These are phyloP conservation scores for Pheucticus melanocephalus DNA, from an alignment of 2,113 vertebrate species.

Conservation along the genomic window DNA sequence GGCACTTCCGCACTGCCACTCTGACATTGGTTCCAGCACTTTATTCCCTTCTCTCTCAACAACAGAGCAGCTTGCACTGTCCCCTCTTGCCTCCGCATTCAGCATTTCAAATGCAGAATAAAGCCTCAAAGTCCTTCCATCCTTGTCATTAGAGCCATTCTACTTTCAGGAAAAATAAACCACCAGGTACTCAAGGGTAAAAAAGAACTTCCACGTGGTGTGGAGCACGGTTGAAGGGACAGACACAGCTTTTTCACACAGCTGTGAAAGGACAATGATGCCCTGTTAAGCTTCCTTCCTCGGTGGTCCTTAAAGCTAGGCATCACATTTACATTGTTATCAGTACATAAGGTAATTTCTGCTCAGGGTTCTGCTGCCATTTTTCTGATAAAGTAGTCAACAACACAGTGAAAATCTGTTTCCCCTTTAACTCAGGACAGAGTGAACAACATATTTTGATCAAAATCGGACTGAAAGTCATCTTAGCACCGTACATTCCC, in stretches of 20 bases:
- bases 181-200: neutral
- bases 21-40: neutral
- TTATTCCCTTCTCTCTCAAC: too few relatives aligned
- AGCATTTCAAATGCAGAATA: neutral
- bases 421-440: neutral
- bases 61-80: neutral
- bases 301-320: neutral
- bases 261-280: neutral
- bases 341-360: neutral
- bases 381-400: neutral
- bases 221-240: neutral
- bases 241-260: neutral
- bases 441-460: neutral
- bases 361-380: neutral
- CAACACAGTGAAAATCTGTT: neutral
- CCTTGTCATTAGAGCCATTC: neutral
- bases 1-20: fast-evolving
- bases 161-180: neutral
- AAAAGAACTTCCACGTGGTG: neutral
- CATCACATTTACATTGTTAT: neutral
- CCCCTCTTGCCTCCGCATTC: neutral
- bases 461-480: neutral
- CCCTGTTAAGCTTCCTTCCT: neutral
- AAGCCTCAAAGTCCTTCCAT: neutral
- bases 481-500: neutral